Percentiles rank a stretch among this genome's conserved stretches.
These are phyloP conservation scores for Cephalopterus ornatus DNA, from an alignment of 2,113 vertebrate genomes.

Conservation along the genomic window DNA sequence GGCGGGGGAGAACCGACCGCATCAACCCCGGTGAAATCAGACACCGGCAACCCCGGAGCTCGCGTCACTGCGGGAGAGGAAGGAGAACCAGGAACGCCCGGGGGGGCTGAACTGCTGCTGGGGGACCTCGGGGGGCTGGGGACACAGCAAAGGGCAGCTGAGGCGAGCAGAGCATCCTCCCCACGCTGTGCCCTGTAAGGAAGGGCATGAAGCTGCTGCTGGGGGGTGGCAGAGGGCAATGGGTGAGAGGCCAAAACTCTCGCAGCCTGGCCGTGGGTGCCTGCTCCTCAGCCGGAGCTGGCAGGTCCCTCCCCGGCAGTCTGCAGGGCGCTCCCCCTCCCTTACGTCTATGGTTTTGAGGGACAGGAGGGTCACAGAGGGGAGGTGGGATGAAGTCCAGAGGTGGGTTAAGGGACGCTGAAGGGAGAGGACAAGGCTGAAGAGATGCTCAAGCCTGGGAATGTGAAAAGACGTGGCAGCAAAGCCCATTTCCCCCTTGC, in stretches of 20 bases:
- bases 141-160: fast-evolving
- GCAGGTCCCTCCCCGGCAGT: fast-evolving
- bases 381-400: background rate
- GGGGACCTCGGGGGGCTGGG: background rate
- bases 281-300: background rate
- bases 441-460: background rate
- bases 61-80: background rate
- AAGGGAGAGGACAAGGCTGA: background rate
- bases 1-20: background rate
- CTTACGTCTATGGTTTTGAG: fast-evolving
- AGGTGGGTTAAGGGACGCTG: fast-evolving
- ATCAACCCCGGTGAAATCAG: background rate
- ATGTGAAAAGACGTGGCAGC: background rate
- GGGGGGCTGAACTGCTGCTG: background rate
- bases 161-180: background rate
- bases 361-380: fast-evolving
- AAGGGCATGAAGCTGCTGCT: background rate
- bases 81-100: background rate
- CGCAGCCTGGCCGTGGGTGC: fast-evolving
- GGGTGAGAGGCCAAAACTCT: background rate
- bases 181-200: background rate
- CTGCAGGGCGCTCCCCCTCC: background rate
- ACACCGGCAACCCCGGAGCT: background rate
- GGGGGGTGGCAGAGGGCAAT: fast-evolving
- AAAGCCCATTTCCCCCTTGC: background rate